Evolutionary conservation across 1,140 invertebrate species (phyloP), one percentile per base, ranked within the genome.

Genomic region (Sinella curviseta): DNA sequence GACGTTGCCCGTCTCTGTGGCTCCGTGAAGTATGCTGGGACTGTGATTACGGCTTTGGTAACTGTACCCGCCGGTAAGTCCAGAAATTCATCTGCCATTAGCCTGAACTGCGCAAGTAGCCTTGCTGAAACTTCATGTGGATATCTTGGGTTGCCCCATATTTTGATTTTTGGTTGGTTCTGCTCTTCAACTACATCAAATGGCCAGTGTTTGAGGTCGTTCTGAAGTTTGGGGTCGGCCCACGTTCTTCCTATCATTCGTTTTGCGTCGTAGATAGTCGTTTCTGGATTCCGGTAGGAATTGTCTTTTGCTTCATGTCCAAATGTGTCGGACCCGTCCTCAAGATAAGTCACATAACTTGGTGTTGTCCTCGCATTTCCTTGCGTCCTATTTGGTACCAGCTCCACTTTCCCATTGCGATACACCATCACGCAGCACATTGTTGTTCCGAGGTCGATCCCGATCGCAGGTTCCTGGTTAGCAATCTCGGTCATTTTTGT

Each of bases 181-280:
- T n/a, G n/a, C n/a, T n/a, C n/a, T n/a, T n/a, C n/a, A n/a, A n/a
- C n/a, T n/a, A n/a, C n/a, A 8, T 48, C 89, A 84, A 90, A 91
- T 26, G 90, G 90, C 83, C 89, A 90, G 80, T 86, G 87, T 84
- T 90, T 90, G 28, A 90, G 86, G 83, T 91, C 90, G 74, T 85
- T 78, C 81, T 91, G 89, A 1, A 91, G 89, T 34, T 86, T 85
- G 28, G 84, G 84, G 80, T 91, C 90, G 36, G 86, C 85, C 86
- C 87, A 91, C 35, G 86, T 86, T 33, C 90, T 85, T n/a, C 90
- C 90, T 86, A 91, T 90, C 48, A 91, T 81, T 70, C 90, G 86
- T 79, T 91, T 91, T 16, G 24, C 57, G 24, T 60, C 57, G 24
- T 17, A 60, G 24, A 60, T 60, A 14, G 57, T 60, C 8, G 8